Evolutionary conservation across 1,140 invertebrate species (phyloP), one percentile per base, ranked within the genome.

Genomic region (Watersipora subatra): DNA sequence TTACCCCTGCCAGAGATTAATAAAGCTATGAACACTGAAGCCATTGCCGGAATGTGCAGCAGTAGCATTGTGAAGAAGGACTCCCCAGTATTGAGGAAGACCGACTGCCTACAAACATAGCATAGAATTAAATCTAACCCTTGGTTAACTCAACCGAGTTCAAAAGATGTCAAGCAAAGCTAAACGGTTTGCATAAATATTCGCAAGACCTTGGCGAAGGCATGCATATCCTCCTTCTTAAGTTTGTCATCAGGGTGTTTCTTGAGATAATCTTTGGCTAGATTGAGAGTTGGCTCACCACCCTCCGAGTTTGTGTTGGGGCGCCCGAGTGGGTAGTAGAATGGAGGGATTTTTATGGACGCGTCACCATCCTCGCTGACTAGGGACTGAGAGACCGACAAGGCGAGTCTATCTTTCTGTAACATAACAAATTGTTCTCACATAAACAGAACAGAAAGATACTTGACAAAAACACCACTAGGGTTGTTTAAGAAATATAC

Each of bases 71-170:
- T 93, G 95, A 65, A 97, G 81, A 63, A 92, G 89, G 73, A 89
- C 87, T 78, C 96, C 96, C 93, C 93, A 97, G 79, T 96, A 97
- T 30, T 94, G 82, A 22, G 93, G 91, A 57, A 85, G 67, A 22
- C 78, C 78, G 66, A 75, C 76, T 2, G 74, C 70, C 74, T 80
- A 69, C 3, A 75, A 73, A 27, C n/a, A n/a, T n/a, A n/a, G n/a
- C n/a, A n/a, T n/a, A n/a, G n/a, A n/a, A n/a, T n/a, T n/a, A n/a
- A n/a, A n/a, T n/a, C n/a, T n/a, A n/a, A n/a, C n/a, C n/a, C n/a
- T n/a, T n/a, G n/a, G n/a, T n/a, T n/a, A n/a, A n/a, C n/a, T n/a
- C n/a, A n/a, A n/a, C n/a, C n/a, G n/a, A n/a, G n/a, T n/a, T n/a
- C n/a, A n/a, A n/a, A n/a, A n/a, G n/a, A n/a, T n/a, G n/a, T n/a